Conservation (phyloP, 2,113 vertebrate genomes). For the Danionella cerebrum region DNA sequence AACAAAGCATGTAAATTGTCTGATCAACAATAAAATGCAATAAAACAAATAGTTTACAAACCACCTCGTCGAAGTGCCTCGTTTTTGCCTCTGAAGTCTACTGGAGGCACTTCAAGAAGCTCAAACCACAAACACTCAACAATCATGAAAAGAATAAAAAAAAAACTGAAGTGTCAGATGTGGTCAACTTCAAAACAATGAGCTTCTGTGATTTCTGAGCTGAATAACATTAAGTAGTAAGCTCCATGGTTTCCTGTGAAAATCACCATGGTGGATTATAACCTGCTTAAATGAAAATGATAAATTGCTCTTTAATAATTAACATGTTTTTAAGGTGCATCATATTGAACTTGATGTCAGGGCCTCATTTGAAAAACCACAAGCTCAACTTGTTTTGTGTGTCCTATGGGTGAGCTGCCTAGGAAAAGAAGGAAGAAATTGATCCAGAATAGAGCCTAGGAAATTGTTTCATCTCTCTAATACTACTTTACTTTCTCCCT, state of each 20-base stretch:
- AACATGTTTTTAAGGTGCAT: too few relatives aligned
- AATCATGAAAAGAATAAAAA: slow-evolving; percentile 1
- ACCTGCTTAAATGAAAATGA: too few relatives aligned
- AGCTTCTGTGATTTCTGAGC: slow-evolving; percentile 6
- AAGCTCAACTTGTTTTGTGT: slow-evolving; percentile 19
- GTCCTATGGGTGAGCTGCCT: slow-evolving; percentile 47
- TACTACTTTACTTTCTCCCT: slow-evolving; percentile 37
- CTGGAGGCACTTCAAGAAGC: neutral
- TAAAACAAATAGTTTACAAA: too few relatives aligned
- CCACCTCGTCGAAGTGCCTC: neutral
- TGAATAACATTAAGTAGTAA: neutral
- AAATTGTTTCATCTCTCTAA: slow-evolving; percentile 49
- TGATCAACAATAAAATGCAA: too few relatives aligned
- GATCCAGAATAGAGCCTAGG: slow-evolving; percentile 58
- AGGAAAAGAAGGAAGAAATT: slow-evolving; percentile 49
- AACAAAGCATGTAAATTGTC: too few relatives aligned
- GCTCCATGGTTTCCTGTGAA: too few relatives aligned
- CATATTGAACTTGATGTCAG: too few relatives aligned
- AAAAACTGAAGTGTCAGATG: slow-evolving; percentile 17
- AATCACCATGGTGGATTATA: too few relatives aligned
- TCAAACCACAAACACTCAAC: slow-evolving; percentile 7
- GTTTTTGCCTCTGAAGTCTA: neutral
- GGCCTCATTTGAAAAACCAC: slow-evolving; percentile 8
- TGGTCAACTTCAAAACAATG: slow-evolving; percentile 8
- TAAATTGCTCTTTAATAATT: too few relatives aligned